phyloP scores from a whole-genome alignment of 2,113 vertebrate species.

The Caranx melampygus region DNA sequence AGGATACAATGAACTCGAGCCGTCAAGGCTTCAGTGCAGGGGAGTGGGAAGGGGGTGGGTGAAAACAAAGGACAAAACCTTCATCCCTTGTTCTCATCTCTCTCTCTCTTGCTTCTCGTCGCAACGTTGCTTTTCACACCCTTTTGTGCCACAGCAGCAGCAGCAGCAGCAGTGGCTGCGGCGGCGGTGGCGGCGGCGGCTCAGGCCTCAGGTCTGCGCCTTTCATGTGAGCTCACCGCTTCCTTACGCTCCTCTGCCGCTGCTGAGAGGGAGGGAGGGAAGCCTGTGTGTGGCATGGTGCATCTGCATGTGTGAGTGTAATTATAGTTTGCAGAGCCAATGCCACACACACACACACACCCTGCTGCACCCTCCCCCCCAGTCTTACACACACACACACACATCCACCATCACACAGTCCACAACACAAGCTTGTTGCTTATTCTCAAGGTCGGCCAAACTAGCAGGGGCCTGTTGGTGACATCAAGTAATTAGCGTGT shows the following conservation, averaged over 20 bases:
- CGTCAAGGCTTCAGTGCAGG: constrained; percentile 54
- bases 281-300: constrained; percentile 38
- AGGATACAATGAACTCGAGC: constrained; percentile 60
- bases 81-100: constrained; percentile 58
- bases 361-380: no score
- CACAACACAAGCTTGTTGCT: constrained; percentile 49
- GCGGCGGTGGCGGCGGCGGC: constrained; percentile 11
- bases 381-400: constrained; percentile 4
- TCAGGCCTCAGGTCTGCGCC: constrained; percentile 40
- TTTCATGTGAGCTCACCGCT: constrained; percentile 55
- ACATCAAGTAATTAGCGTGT: constrained; percentile 67
- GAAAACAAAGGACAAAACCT: constrained; percentile 62
- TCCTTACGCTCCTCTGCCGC: constrained; percentile 53
- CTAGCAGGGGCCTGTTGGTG: constrained; percentile 56
- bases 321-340: constrained; percentile 58
- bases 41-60: constrained; percentile 42
- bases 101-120: constrained; percentile 53
- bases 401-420: background rate
- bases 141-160: constrained; percentile 60
- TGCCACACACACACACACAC: background rate
- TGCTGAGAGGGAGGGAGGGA: constrained; percentile 37
- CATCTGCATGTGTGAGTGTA: constrained; percentile 61
- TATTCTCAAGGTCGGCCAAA: constrained; percentile 69
- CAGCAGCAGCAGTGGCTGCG: background rate
- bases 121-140: constrained; percentile 66